Evolutionary conservation across 2,797 vertebrate genomes (phyloP).

Genomic region (Anas acuta): DNA sequence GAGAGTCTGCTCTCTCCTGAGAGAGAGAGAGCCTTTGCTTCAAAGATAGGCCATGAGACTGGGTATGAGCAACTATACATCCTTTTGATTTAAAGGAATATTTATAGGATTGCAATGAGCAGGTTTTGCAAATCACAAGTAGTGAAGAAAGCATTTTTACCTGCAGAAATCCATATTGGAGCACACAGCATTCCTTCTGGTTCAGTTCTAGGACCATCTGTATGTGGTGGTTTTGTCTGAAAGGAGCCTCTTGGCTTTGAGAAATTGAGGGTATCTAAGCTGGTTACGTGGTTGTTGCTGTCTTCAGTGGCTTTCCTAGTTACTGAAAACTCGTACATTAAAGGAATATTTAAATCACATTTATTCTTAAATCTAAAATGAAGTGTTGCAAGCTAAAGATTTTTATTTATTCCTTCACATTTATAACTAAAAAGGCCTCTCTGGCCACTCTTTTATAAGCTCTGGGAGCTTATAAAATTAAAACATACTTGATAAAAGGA

Average conservation of each 20-base stretch:
- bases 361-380: slow-evolving; percentile 11
- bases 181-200: background rate
- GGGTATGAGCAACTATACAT: background rate
- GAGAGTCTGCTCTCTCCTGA: background rate
- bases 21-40: background rate
- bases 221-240: background rate
- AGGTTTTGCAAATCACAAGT: background rate
- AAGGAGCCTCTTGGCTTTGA: background rate
- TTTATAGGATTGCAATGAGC: background rate
- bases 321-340: background rate
- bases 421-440: slow-evolving; percentile 18
- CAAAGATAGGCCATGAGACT: background rate
- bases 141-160: background rate
- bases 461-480: slow-evolving; percentile 5
- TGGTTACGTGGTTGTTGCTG: background rate
- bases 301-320: background rate
- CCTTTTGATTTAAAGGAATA: background rate
- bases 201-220: background rate
- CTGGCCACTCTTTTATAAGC: background rate
- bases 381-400: background rate
- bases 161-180: background rate
- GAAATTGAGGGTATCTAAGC: no score
- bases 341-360: background rate
- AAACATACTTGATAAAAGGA: slow-evolving; percentile 32
- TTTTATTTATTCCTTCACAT: slow-evolving; percentile 32